A percentile compares a stretch with the other conserved stretches of the same genome.
Evolutionary conservation across 53 echinoderm and acorn worm genomes (phyloP).

Genomic region (Crossaster papposus): DNA sequence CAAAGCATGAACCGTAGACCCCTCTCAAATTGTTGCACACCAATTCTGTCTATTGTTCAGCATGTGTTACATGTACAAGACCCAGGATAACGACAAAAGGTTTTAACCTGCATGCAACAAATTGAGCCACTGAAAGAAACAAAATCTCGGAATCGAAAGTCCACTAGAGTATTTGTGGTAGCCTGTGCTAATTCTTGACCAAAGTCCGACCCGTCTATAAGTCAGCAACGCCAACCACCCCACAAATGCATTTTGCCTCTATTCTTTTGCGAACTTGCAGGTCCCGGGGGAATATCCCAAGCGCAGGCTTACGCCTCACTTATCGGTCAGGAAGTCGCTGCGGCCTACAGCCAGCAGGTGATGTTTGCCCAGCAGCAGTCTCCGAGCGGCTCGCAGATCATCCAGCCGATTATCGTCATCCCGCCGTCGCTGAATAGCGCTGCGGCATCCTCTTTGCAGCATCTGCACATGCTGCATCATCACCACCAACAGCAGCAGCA

Average conservation of each 20-base stretch:
- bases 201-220: not conserved
- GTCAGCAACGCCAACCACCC: conserved; percentile 47
- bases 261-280: conserved; percentile 71
- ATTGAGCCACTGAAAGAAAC: not conserved
- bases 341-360: conserved; percentile 84
- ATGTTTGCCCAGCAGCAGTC: conserved; percentile 46
- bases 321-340: conserved; percentile 95
- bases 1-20: conserved; percentile 19
- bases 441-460: conserved; percentile 27
- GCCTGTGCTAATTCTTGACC: not conserved
- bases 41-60: conserved; percentile 1
- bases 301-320: conserved; percentile 97
- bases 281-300: conserved; percentile 83
- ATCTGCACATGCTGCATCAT: conserved; percentile 58
- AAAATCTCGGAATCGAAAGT: not conserved
- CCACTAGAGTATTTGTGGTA: not conserved
- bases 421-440: conserved; percentile 77
- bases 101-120: not conserved
- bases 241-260: conserved; percentile 90
- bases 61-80: not conserved
- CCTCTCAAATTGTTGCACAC: not conserved
- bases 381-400: conserved; percentile 81
- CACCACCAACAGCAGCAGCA: conserved; percentile 58
- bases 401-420: conserved; percentile 97
- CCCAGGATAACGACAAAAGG: not conserved